Evolutionary conservation across 2,113 vertebrate genomes (phyloP), one percentile per base, ranked within the genome.

Genomic region (Ursus arctos): DNA sequence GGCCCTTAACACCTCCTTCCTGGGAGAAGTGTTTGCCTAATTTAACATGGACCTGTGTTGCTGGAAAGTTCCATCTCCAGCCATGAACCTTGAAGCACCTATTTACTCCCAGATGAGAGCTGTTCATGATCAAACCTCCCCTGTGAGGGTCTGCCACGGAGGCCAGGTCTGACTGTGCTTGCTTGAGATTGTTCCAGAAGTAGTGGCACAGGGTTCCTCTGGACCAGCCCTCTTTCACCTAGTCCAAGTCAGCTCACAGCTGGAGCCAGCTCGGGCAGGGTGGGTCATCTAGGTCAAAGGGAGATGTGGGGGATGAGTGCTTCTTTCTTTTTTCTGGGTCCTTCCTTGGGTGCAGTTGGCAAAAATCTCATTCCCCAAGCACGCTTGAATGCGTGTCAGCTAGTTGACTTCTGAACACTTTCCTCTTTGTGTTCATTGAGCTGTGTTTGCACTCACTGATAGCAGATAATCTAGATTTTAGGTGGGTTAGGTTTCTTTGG

Each of bases 31-130:
- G 4, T 92, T 96, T 55, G 31, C 67, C 92, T 92, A 28, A 10
- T 55, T 80, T 87, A 90, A 93, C 9, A 10, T 24, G 95, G 83
- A 79, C 65, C 40, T 89, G 2, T 57, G 53, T 69, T 98, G 63
- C 59, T 97, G 80, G 57, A 74, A 96, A 72, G 53, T 92, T 88
- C 83, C 61, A 53, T 85, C 90, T 90, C 88, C 55, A 90, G 90
- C 88, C 36, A 5, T 94, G 80, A 88, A 55, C 33, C 49, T 80
- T 82, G 36, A 80, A 77, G 47, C 8, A 57, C 57, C 33, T 89
- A 14, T 95, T 82, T 81, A 36, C 55, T 93, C 40, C n/a, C 18
- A 43, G 19, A 40, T 51, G 55, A 65, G 77, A 65, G 9, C 63
- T n/a, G 67, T 33, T 95, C 36, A 4, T 40, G 79, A 57, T 40